Conservation (phyloP, 2,888 invertebrate genomes). For the Rhagophthalmus giganteus region DNA sequence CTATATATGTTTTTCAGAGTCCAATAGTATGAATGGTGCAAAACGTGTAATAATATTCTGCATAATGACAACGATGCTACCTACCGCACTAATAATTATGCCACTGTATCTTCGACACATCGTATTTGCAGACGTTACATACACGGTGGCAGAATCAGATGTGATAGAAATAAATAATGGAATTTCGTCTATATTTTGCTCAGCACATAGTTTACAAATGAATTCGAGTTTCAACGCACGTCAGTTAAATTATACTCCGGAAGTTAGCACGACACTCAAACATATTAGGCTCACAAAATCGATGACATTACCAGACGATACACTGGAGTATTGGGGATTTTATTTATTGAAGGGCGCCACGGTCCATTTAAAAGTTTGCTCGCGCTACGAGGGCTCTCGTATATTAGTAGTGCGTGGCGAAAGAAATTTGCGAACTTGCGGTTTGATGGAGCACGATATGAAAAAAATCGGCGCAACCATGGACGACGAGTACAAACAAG, state of each 20-base stretch:
- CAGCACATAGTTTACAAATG: conserved; percentile 77
- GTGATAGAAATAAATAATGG: conserved; percentile 81
- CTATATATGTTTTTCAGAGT: conserved; percentile 54
- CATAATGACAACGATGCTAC: conserved; percentile 73
- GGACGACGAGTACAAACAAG: conserved; percentile 59
- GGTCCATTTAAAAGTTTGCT: conserved; percentile 78
- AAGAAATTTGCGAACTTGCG: conserved; percentile 75
- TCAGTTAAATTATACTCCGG: conserved; percentile 59
- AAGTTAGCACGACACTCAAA: conserved; percentile 68
- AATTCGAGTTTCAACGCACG: conserved; percentile 63
- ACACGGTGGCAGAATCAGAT: conserved; percentile 82
- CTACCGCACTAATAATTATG: conserved; percentile 72
- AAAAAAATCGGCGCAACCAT: conserved; percentile 65
- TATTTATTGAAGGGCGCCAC: conserved; percentile 77
- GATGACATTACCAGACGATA: conserved; percentile 81
- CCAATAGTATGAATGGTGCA: conserved; percentile 76
- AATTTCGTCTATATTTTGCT: conserved; percentile 80
- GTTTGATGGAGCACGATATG: conserved; percentile 70
- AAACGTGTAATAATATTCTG: conserved; percentile 79
- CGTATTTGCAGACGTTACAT: conserved; percentile 75
- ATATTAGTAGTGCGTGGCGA: conserved; percentile 82
- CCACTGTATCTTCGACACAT: conserved; percentile 78
- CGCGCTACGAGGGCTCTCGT: conserved; percentile 76
- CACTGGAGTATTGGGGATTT: conserved; percentile 87
- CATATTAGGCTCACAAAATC: conserved; percentile 79